Base-by-base conservation (phyloP, 2,888 invertebrate species). In the Aradus depressus region DNA sequence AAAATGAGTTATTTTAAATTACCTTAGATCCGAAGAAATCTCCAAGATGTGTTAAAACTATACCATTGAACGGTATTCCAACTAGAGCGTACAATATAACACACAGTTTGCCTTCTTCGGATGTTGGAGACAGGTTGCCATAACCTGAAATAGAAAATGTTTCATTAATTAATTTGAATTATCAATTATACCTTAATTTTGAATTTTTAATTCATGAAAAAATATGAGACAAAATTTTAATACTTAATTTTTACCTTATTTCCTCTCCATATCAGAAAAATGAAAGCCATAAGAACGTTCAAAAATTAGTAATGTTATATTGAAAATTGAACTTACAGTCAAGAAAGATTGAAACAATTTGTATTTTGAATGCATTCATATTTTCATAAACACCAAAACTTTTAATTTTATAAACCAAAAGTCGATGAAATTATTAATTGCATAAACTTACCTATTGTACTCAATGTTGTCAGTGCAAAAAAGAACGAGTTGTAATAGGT, bases 401-500 rank as follows among this genome's bases (percentile, higher is more conserved):
- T 12, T 10, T 2, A 2, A n/a, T 43, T 31, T 32, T 44, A 25
- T 12, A 51, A 51, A 43, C 4, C n/a, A 32, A n/a, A 45, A n/a
- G 14, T 19, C 18, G 23, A n/a, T 44, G n/a, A 16, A 44, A 5
- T 12, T 39, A 21, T 37, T 26, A 14, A 26, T 18, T 26, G 1
- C 18, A 6, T 14, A 6, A 53, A 62, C 74, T 72, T 70, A 84
- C 87, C 92, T 60, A 92, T 87, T 4, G 91, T 92, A 64, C 88
- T 90, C 64, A 89, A 84, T 44, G 90, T 88, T 14, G 90, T 91
- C 62, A 91, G 84, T 3, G 89, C 84, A 67, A 91, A 91, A 70
- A 90, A 90, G 64, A 91, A 81, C 1, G 90, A 83, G 68, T 91
- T 90, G 67, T 89, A 90, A 68, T 85, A 90, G 63, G 86, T 87